Percentiles rank a stretch among this genome's conserved stretches.
phyloP scores from a whole-genome alignment of 2,797 vertebrate genomes.

The Pantherophis alleghaniensis region DNA sequence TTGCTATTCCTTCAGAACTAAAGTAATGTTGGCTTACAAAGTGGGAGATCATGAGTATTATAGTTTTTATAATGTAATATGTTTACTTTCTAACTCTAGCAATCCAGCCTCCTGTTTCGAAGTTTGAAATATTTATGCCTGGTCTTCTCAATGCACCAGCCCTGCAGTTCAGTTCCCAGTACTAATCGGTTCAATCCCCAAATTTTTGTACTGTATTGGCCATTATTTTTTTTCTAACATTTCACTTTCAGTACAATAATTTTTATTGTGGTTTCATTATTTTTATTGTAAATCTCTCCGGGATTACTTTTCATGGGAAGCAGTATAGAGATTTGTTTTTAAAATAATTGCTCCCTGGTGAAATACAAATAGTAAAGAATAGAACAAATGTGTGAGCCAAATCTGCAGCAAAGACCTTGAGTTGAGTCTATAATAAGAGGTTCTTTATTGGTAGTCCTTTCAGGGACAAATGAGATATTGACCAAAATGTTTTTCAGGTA shows the following conservation, averaged over 20 bases:
- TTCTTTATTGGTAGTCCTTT: neutral
- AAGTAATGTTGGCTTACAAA: neutral
- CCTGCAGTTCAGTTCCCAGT: neutral
- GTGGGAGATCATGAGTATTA: neutral
- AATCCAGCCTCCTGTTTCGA: neutral
- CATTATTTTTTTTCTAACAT: neutral
- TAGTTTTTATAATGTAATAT: neutral
- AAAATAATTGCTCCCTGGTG: neutral
- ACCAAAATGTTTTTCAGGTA: neutral
- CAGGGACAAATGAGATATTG: neutral
- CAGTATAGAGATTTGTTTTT: neutral
- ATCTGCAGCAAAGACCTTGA: neutral
- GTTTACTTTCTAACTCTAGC: neutral
- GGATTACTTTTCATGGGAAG: neutral
- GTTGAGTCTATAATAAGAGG: neutral
- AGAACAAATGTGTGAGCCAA: neutral
- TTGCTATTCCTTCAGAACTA: neutral
- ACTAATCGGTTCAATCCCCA: neutral
- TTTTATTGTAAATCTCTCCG: neutral
- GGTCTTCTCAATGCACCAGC: neutral
- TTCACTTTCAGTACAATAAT: neutral
- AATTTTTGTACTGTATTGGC: neutral
- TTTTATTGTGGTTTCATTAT: neutral
- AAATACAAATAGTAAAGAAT: neutral
- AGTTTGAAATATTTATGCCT: neutral